These are phyloP conservation scores for Eristalis intricaria DNA, from an alignment of 2,888 invertebrate species.

Conservation along the genomic window DNA sequence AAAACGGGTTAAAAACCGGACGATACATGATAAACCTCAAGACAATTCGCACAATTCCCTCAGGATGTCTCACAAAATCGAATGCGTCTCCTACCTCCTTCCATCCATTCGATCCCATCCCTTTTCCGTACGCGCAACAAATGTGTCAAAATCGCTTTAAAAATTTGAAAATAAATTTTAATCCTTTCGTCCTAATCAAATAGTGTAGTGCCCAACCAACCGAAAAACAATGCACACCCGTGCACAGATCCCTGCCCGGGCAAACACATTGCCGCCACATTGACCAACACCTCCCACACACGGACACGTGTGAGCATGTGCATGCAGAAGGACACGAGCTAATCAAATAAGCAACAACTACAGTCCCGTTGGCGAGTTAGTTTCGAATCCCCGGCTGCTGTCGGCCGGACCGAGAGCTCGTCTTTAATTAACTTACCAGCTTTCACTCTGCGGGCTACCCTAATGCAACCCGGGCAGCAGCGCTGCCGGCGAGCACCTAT, in stretches of 20 bases:
- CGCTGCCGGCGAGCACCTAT: slow-evolving; percentile 36
- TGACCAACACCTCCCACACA: slow-evolving; percentile 50
- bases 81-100: background rate
- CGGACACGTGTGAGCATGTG: slow-evolving; percentile 55
- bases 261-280: slow-evolving; percentile 63
- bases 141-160: background rate
- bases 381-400: slow-evolving; percentile 31
- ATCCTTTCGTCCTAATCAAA: slow-evolving; percentile 58
- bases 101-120: background rate
- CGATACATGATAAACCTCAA: background rate
- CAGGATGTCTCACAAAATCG: background rate
- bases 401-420: slow-evolving; percentile 63
- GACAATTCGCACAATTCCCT: background rate
- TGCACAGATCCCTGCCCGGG: background rate
- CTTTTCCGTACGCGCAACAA: background rate
- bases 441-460: slow-evolving; percentile 60
- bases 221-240: slow-evolving; percentile 36
- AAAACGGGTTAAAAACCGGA: background rate
- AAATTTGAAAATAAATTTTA: slow-evolving; percentile 25
- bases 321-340: slow-evolving; percentile 44
- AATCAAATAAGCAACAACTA: slow-evolving; percentile 67
- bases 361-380: slow-evolving; percentile 48
- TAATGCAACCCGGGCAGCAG: slow-evolving; percentile 1
- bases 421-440: slow-evolving; percentile 67
- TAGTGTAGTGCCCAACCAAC: slow-evolving; percentile 18